These are phyloP conservation scores for Bombylius major DNA, from an alignment of 2,888 invertebrate species.

Conservation along the genomic window DNA sequence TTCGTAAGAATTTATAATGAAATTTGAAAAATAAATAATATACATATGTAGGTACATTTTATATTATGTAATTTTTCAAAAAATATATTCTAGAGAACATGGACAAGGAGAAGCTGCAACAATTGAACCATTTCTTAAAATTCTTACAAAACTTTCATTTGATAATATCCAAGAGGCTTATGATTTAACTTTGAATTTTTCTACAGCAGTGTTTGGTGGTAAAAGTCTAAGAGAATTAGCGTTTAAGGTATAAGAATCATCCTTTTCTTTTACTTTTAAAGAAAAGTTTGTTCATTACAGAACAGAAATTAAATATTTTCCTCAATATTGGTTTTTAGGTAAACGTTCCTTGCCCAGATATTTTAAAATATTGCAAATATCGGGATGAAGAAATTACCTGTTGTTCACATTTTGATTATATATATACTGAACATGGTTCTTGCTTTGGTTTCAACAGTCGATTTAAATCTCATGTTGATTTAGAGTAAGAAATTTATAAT, in stretches of 20 bases:
- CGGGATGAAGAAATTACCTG: constrained; percentile 54
- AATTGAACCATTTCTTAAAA: constrained; percentile 29
- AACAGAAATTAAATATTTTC: background rate
- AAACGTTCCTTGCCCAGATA: constrained; percentile 42
- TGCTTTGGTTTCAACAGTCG: constrained; percentile 56
- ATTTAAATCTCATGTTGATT: constrained; percentile 25
- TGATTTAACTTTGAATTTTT: constrained; percentile 19
- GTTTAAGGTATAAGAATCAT: constrained; percentile 20
- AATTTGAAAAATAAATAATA: background rate
- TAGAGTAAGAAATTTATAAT: constrained; percentile 23
- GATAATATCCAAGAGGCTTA: constrained; percentile 28
- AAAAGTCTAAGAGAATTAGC: constrained; percentile 26
- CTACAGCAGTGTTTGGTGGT: constrained; percentile 4
- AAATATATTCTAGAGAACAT: constrained; percentile 4
- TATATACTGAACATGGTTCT: constrained; percentile 64
- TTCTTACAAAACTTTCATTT: constrained; percentile 35
- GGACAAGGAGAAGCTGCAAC: constrained; percentile 15
- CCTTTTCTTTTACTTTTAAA: constrained; percentile 16
- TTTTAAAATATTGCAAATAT: constrained; percentile 51
- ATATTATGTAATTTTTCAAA: no score
- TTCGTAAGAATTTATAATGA: constrained; percentile 21
- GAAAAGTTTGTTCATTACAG: constrained; percentile 1
- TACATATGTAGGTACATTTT: no score
- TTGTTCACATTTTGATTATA: constrained; percentile 50
- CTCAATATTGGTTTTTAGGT: constrained; percentile 21